phyloP scores from a whole-genome alignment of 1,140 invertebrate genomes.

The Pemphigus obesinymphae region DNA sequence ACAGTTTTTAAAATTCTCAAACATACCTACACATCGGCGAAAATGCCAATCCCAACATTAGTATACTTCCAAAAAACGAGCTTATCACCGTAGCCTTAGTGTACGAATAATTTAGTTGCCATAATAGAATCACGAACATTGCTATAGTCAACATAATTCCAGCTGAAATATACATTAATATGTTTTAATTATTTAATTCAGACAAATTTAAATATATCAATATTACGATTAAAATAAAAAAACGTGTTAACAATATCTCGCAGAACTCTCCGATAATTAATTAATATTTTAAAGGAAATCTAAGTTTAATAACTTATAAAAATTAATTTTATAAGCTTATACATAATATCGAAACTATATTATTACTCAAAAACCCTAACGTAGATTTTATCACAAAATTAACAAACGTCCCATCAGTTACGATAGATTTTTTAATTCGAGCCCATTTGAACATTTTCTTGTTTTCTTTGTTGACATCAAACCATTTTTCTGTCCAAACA shows the following conservation, averaged over 20 bases:
- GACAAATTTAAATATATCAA: too few relatives aligned
- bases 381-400: slow-evolving; percentile 10
- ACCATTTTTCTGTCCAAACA: slow-evolving; percentile 2
- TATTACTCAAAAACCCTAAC: slow-evolving; percentile 6
- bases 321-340: not conserved
- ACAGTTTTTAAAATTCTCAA: too few relatives aligned
- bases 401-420: not conserved
- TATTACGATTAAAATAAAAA: too few relatives aligned
- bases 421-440: not conserved
- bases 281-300: too few relatives aligned
- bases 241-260: too few relatives aligned
- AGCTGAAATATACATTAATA: not conserved
- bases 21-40: slow-evolving; percentile 52
- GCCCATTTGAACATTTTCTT: not conserved
- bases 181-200: not conserved
- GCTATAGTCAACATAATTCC: not conserved
- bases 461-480: not conserved
- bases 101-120: slow-evolving; percentile 31
- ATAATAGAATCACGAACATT: not conserved
- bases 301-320: too few relatives aligned
- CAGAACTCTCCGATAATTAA: too few relatives aligned
- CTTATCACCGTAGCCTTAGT: slow-evolving; percentile 57
- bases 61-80: slow-evolving; percentile 57
- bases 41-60: slow-evolving; percentile 64
- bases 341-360: not conserved